These are phyloP conservation scores for Phasianus colchicus DNA, from an alignment of 2,113 vertebrate species.

Conservation along the genomic window DNA sequence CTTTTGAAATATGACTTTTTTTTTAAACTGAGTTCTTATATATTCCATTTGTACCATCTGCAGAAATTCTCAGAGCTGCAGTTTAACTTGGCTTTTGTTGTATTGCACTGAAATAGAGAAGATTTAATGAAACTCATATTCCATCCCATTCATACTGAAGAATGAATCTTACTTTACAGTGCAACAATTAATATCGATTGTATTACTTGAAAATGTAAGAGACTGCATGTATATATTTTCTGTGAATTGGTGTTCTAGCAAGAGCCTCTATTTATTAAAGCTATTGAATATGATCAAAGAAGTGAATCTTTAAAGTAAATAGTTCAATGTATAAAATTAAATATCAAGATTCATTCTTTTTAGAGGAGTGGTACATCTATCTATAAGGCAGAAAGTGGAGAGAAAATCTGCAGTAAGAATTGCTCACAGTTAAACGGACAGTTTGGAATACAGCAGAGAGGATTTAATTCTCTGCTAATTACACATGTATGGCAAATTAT, in stretches of 20 bases:
- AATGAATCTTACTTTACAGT: slow-evolving; percentile 34
- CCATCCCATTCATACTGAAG: not conserved
- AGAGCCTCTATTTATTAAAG: not conserved
- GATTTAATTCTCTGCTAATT: not conserved
- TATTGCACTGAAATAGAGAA: slow-evolving; percentile 20
- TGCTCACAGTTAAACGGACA: not conserved
- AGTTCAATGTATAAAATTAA: slow-evolving; percentile 14
- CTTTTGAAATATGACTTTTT: slow-evolving; percentile 3
- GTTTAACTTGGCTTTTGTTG: slow-evolving; percentile 46
- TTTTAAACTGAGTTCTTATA: not conserved
- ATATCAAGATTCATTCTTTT: not conserved
- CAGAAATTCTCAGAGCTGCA: slow-evolving; percentile 14
- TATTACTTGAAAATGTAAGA: slow-evolving; percentile 39
- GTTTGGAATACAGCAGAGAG: not conserved
- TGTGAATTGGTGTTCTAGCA: not conserved
- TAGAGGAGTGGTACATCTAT: not conserved
- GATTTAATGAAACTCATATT: slow-evolving; percentile 42
- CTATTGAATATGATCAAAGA: slow-evolving; percentile 6
- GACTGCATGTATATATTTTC: not conserved
- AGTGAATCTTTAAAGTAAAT: slow-evolving; percentile 10
- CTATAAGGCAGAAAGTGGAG: rapidly evolving
- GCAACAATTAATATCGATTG: slow-evolving; percentile 52
- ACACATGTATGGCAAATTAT: not conserved
- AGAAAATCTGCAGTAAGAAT: not conserved
- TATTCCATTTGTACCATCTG: slow-evolving; percentile 33